Base-by-base conservation (phyloP, 2,113 vertebrate genomes). In the Elephantulus edwardii region DNA sequence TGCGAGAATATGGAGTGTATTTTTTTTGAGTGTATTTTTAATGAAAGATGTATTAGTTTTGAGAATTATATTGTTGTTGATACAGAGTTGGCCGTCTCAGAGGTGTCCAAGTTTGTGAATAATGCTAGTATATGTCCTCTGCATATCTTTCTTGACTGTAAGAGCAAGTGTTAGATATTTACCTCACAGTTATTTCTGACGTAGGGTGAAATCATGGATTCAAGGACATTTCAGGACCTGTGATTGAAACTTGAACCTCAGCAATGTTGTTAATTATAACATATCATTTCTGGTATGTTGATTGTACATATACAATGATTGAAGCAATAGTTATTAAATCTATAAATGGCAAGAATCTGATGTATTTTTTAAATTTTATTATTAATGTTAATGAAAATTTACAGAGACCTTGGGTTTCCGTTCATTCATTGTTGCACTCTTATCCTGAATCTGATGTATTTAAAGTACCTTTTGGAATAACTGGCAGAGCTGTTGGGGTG, bases 191-290 rank as follows among this genome's bases (percentile, higher is more conserved):
- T 50, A 2, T 71, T 89, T 91, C 12, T 88, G 76, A 80, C 44
- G n/a, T 5, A 88, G 75, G 91, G 38, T 83, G 62, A 93, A 95
- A 86, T 74, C 22, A 28, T 14, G 28, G 33, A 30, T 26, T 52
- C 56, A 20, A 2, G 48, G 80, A 56, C 20, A 56, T 8, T 30
- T 83, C 3, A 46, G 16, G 1, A 5, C 1, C 8, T 22, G 1
- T 56, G 35, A 74, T 7, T 56, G 48, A 83, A 70, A 42, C 3
- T 33, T 35, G 5, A 28, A 42, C 40, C 42, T 70, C 26, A 33
- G 4, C 7, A 44, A 19, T 6, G 83, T 1, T 6, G 60, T 9
- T 83, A 35, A 60, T 56, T 19, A 38, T 20, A 33, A 22, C 12
- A 5, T 66, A 48, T 35, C 77, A 62, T 38, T 82, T 74, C n/a